These are phyloP conservation scores for Acrocera orbiculus DNA, from an alignment of 2,888 invertebrate species.

Conservation along the genomic window DNA sequence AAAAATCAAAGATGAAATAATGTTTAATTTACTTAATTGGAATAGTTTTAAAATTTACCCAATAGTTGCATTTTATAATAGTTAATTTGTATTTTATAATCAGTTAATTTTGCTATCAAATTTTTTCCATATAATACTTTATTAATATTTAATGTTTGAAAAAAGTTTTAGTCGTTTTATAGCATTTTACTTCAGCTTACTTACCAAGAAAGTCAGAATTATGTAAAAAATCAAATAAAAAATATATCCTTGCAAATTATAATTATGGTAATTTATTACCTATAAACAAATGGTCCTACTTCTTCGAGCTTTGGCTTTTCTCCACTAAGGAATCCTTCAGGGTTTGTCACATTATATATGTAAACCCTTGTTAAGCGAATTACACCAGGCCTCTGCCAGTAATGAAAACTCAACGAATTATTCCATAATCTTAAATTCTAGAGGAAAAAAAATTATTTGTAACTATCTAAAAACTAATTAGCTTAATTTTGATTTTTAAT, in stretches of 20 bases:
- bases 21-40: no score
- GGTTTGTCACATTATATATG: constrained; percentile 77
- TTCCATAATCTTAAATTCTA: constrained; percentile 73
- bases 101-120: no score
- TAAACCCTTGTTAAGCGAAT: constrained; percentile 68
- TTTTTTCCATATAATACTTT: no score
- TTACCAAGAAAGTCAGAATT: no score
- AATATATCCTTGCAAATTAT: not conserved
- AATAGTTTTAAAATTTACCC: no score
- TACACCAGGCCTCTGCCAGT: constrained; percentile 78
- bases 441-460: constrained; percentile 17
- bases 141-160: not conserved
- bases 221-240: no score
- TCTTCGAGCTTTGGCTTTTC: constrained; percentile 69
- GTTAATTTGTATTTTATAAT: no score
- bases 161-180: no score
- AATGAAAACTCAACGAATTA: constrained; percentile 69
- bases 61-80: no score
- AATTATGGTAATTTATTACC: constrained; percentile 33
- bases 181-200: no score
- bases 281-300: constrained; percentile 73
- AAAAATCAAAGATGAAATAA: no score
- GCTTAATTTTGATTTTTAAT: not conserved
- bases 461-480: not conserved
- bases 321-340: constrained; percentile 57